These are phyloP conservation scores for Hyppa rectilinea DNA, from an alignment of 2,888 invertebrate species.

Conservation along the genomic window DNA sequence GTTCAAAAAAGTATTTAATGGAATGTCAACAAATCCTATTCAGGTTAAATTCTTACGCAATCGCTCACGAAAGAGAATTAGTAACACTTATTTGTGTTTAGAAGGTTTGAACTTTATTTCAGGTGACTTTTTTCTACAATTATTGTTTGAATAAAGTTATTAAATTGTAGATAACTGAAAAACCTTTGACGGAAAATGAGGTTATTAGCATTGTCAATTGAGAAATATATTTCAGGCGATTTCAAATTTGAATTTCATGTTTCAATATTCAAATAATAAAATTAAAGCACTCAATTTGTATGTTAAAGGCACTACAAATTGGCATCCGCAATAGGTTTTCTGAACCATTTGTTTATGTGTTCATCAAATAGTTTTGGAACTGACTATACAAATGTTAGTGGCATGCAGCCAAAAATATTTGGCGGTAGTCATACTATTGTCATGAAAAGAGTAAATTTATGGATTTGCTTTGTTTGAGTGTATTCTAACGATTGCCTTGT, in stretches of 20 bases:
- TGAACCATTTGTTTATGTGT: not conserved
- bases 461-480: not conserved
- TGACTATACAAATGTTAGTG: not conserved
- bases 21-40: not conserved
- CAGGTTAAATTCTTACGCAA: not conserved
- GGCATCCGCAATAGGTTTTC: not conserved
- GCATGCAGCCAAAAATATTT: constrained; percentile 9
- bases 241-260: no score
- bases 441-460: not conserved
- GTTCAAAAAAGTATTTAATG: not conserved
- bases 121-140: not conserved
- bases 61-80: not conserved
- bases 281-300: no score
- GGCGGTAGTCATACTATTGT: constrained; percentile 8
- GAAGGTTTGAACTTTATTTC: not conserved
- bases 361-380: not conserved
- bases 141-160: not conserved
- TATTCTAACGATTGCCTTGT: not conserved
- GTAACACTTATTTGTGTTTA: not conserved
- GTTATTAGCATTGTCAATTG: no score
- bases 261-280: no score
- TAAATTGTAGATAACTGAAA: not conserved
- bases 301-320: no score
- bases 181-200: no score
- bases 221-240: no score